Evolutionary conservation across 2,888 invertebrate genomes (phyloP).

Genomic region (Prionchulus punctatus): DNA sequence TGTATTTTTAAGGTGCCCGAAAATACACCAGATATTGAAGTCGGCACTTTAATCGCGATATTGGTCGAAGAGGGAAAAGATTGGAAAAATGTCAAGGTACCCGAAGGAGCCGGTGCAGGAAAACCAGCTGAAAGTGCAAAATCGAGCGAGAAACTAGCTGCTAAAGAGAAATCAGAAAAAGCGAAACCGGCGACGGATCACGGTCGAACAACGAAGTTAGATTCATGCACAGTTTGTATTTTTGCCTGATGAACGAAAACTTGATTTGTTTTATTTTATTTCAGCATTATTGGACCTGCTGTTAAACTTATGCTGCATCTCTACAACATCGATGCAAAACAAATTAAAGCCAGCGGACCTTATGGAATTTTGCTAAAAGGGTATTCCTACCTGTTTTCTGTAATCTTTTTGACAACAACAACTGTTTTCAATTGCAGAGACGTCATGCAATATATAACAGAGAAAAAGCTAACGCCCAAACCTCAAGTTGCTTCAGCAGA

Average conservation of each 20-base stretch:
- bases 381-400: slow-evolving; percentile 31
- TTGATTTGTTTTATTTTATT: too few species aligned
- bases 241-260: too few species aligned
- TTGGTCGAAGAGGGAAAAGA: slow-evolving; percentile 47
- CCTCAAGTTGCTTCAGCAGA: slow-evolving; percentile 18
- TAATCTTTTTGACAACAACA: neutral
- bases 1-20: slow-evolving; percentile 26
- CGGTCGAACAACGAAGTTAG: too few species aligned
- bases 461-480: slow-evolving; percentile 3
- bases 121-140: too few species aligned
- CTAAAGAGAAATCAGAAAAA: too few species aligned
- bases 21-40: slow-evolving; percentile 32
- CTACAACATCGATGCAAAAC: slow-evolving; percentile 40
- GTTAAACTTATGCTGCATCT: slow-evolving; percentile 45
- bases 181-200: too few species aligned
- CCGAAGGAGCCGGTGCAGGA: too few species aligned
- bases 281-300: slow-evolving; percentile 42
- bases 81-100: slow-evolving; percentile 40
- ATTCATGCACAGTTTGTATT: too few species aligned
- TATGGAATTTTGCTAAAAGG: slow-evolving; percentile 46
- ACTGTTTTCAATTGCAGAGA: slow-evolving; percentile 7
- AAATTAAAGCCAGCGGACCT: slow-evolving; percentile 44
- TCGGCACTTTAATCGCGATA: slow-evolving; percentile 45
- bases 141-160: too few species aligned
- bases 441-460: slow-evolving; percentile 5